Percentiles rank a stretch among this genome's conserved stretches.
Evolutionary conservation across 2,113 vertebrate species (phyloP).

Genomic region (Lophius piscatorius): DNA sequence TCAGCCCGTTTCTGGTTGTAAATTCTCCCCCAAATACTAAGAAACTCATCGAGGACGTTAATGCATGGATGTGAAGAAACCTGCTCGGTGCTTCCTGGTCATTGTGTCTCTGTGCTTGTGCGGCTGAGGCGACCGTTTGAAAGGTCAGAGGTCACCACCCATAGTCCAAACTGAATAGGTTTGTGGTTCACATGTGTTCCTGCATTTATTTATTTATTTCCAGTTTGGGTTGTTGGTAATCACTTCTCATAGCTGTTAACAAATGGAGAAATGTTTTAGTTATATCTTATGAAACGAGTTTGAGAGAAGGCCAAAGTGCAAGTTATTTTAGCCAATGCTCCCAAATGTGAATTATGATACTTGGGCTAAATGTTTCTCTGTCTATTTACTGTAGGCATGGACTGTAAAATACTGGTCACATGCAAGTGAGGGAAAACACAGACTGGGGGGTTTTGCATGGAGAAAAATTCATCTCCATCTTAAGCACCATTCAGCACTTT

Average conservation of each 20-base stretch:
- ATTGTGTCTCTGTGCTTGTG: constrained; percentile 69
- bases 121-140: constrained; percentile 29
- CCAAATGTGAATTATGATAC: too few relatives aligned
- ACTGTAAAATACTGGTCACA: constrained; percentile 19
- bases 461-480: constrained; percentile 12
- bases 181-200: neutral
- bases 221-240: neutral
- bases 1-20: constrained; percentile 78
- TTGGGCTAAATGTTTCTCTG: too few relatives aligned
- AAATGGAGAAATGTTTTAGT: neutral
- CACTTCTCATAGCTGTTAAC: neutral
- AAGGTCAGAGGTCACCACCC: constrained; percentile 66
- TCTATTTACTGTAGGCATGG: too few relatives aligned
- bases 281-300: too few relatives aligned
- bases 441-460: constrained; percentile 2
- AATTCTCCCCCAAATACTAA: constrained; percentile 64
- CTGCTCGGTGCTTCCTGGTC: constrained; percentile 72
- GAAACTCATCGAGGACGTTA: constrained; percentile 55
- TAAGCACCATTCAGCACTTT: too few relatives aligned
- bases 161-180: constrained; percentile 5
- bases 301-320: neutral
- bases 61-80: constrained; percentile 62
- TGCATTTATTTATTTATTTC: neutral
- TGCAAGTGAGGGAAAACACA: neutral
- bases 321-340: constrained; percentile 7